These are phyloP conservation scores for Scylla paramamosain DNA, from an alignment of 1,140 invertebrate species.

Conservation along the genomic window DNA sequence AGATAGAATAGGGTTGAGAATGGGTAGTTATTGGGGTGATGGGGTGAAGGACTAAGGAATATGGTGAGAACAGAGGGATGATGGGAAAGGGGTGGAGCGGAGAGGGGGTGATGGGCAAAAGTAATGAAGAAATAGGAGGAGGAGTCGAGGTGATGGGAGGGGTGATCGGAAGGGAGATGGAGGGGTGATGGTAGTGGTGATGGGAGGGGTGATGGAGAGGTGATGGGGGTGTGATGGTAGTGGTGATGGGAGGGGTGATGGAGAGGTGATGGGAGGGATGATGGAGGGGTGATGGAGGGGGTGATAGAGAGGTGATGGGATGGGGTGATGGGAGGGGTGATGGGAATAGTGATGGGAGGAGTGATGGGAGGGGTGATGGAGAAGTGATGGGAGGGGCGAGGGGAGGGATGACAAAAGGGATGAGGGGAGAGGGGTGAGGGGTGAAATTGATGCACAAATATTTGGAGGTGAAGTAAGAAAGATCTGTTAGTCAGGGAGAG, in stretches of 20 bases:
- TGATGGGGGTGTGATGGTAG: not conserved
- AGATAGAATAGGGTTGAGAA: too few species aligned
- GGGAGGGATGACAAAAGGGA: too few species aligned
- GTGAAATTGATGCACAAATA: too few species aligned
- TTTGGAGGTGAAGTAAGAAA: too few species aligned
- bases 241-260: not conserved
- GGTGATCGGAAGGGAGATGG: too few species aligned
- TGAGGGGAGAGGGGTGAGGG: too few species aligned
- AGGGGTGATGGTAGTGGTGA: not conserved
- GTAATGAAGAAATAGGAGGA: not conserved
- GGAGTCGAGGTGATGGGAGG: not conserved
- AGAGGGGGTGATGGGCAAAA: not conserved
- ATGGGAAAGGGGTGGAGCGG: not conserved
- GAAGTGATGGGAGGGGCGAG: too few species aligned
- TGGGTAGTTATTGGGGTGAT: not conserved
- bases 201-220: not conserved
- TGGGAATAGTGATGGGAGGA: not conserved
- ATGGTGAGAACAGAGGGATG: too few species aligned
- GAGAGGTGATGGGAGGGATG: not conserved
- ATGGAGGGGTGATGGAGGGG: not conserved
- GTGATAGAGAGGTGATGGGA: not conserved
- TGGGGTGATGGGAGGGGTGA: too few species aligned
- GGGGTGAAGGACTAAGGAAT: not conserved
- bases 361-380: too few species aligned
- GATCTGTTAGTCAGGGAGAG: too few species aligned